Conservation (phyloP, 2,888 invertebrate species). For the Trissolcus japonicus region DNA sequence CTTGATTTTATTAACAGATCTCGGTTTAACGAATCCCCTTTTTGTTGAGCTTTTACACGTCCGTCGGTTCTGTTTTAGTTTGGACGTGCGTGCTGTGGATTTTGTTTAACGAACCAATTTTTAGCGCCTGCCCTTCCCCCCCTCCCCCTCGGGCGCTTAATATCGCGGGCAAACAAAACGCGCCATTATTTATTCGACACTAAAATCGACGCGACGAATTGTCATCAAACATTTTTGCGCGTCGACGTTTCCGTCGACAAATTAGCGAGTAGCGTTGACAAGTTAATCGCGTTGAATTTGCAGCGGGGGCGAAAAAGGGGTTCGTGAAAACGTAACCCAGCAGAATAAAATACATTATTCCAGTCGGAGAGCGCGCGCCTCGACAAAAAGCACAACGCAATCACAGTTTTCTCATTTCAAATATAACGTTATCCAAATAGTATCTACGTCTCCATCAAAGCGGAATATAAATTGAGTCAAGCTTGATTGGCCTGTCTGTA, state of each 20-base stretch:
- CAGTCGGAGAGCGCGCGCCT: conserved; percentile 8
- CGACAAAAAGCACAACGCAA: conserved; percentile 49
- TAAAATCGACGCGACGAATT: conserved; percentile 23
- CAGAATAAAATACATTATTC: conserved; percentile 35
- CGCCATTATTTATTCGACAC: conserved; percentile 31
- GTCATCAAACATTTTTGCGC: conserved; percentile 10
- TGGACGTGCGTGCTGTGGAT: conserved; percentile 10
- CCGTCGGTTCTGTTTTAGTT: conserved; percentile 33
- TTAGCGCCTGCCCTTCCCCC: neutral
- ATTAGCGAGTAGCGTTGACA: too few species aligned
- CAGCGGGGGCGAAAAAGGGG: neutral
- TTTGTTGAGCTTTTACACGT: conserved; percentile 38
- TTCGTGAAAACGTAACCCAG: conserved; percentile 3
- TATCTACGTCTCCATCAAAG: conserved; percentile 53
- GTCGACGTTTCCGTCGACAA: neutral
- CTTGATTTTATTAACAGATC: conserved; percentile 48
- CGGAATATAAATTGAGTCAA: conserved; percentile 57
- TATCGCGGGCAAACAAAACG: conserved; percentile 28
- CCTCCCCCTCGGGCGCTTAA: neutral
- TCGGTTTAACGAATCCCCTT: conserved; percentile 33
- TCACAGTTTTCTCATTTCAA: conserved; percentile 55
- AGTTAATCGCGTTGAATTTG: conserved; percentile 10
- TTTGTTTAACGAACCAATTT: conserved; percentile 45
- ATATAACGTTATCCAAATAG: conserved; percentile 54
- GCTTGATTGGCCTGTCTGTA: conserved; percentile 56